Evolutionary conservation across 2,888 invertebrate genomes (phyloP), one percentile per base, ranked within the genome.

Genomic region (Allophyes oxyacanthae): DNA sequence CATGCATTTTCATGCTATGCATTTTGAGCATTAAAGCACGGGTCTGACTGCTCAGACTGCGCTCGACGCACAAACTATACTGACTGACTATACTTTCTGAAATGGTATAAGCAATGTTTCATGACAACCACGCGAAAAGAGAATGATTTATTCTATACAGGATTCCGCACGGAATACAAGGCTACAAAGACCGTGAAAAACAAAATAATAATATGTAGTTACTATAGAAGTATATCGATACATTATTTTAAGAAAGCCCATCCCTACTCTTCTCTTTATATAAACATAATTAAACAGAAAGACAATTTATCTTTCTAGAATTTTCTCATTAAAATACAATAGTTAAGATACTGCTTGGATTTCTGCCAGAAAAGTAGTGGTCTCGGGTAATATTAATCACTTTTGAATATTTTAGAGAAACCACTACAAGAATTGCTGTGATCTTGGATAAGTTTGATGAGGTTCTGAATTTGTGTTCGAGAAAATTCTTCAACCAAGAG

Each of bases 351-450:
- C 10, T 2, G 10, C n/a, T 49, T 9, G 13, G 15, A 28, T 11
- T 49, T 48, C 13, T 10, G 6, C 26, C 14, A 38, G 32, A 46
- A 43, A 40, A 43, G 43, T n/a, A 30, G 34, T 33, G 34, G 6
- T 33, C 9, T 32, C 11, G 10, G 7, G 1, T 11, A 14, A 48
- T 25, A 62, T 33, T 49, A 64, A 64, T 62, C 13, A 40, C 43
- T 62, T 44, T 26, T 40, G 40, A 20, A 62, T 57, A 44, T 49
- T 46, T 64, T 55, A 64, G 13, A 25, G 8, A 30, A 33, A 57
- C 28, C 20, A 3, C 20, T 20, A 20, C 4, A 20, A 3, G 4
- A 42, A 34, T 46, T 7, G 11, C n/a, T 5, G 8, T 14, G 15
- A 26, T 3, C 10, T 45, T 36, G 0, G 6, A n/a, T 15, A 7